Evolutionary conservation across 2,888 invertebrate species (phyloP).

Genomic region (Galeopsomyia nigrocyanea): DNA sequence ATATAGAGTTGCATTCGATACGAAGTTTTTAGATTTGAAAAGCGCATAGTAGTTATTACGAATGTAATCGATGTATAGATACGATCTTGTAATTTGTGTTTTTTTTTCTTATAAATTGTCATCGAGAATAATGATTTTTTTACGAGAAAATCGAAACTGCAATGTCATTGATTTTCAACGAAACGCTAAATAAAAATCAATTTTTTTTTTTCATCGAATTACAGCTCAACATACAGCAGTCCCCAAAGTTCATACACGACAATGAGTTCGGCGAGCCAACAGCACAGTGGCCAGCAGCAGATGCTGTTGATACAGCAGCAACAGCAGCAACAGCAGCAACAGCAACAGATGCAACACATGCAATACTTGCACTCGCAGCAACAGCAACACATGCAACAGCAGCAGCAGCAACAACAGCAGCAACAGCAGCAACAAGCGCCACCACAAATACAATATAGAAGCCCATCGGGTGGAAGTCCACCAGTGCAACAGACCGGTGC

Average conservation of each 20-base stretch:
- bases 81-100: too few relatives aligned
- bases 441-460: slow-evolving; percentile 70
- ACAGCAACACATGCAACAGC: slow-evolving; percentile 63
- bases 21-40: too few relatives aligned
- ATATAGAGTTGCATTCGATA: too few relatives aligned
- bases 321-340: slow-evolving; percentile 55
- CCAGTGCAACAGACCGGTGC: slow-evolving; percentile 68
- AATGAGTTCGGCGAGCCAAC: slow-evolving; percentile 75
- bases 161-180: too few relatives aligned
- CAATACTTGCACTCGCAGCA: slow-evolving; percentile 57
- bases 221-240: slow-evolving; percentile 47
- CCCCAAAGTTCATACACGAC: slow-evolving; percentile 72
- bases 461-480: slow-evolving; percentile 77
- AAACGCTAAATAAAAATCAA: too few relatives aligned
- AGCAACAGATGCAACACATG: slow-evolving; percentile 69
- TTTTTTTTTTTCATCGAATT: slow-evolving; percentile 12
- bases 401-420: slow-evolving; percentile 62
- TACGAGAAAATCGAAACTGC: too few relatives aligned
- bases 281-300: slow-evolving; percentile 73
- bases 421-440: slow-evolving; percentile 65
- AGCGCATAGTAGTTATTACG: too few relatives aligned
- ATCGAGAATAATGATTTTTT: too few relatives aligned
- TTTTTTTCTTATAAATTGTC: too few relatives aligned
- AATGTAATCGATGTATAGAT: too few relatives aligned
- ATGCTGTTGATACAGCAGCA: slow-evolving; percentile 71